Evolutionary conservation across 2,797 vertebrate genomes (phyloP).

Genomic region (Alauda arvensis): DNA sequence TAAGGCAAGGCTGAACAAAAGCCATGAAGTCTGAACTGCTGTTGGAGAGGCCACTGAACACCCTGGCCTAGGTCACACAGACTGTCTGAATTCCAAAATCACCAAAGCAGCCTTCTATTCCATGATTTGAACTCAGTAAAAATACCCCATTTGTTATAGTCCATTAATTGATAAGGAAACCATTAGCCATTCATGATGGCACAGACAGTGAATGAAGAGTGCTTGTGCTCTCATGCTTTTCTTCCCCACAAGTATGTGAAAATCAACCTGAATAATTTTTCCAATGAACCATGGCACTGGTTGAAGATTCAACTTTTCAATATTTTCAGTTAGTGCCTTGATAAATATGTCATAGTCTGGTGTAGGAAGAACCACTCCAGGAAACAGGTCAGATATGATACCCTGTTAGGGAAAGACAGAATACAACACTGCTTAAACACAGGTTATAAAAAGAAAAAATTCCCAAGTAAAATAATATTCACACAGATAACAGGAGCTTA

Average conservation of each 20-base stretch:
- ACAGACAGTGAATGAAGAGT: not conserved
- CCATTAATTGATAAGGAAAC: not conserved
- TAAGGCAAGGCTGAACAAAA: not conserved
- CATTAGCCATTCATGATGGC: not conserved
- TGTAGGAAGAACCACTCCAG: slow-evolving; percentile 86
- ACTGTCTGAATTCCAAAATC: not conserved
- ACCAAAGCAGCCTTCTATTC: not conserved
- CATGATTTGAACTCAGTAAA: not conserved
- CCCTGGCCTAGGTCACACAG: not conserved
- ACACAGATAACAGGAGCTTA: not conserved
- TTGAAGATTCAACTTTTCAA: slow-evolving; percentile 82
- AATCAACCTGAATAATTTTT: slow-evolving; percentile 91
- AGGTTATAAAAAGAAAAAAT: not conserved
- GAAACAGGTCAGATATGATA: slow-evolving; percentile 94
- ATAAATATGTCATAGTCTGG: slow-evolving; percentile 87
- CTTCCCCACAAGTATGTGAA: not conserved
- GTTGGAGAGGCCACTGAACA: not conserved
- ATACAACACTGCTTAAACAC: not conserved
- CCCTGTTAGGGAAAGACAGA: slow-evolving; percentile 72
- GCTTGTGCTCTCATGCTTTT: not conserved
- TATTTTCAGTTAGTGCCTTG: slow-evolving; percentile 80
- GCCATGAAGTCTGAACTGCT: not conserved
- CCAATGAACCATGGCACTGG: slow-evolving; percentile 90
- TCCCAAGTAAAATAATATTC: not conserved
- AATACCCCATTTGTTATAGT: not conserved